These are phyloP conservation scores for Bradypodion pumilum DNA, from an alignment of 2,797 vertebrate genomes.

Conservation along the genomic window DNA sequence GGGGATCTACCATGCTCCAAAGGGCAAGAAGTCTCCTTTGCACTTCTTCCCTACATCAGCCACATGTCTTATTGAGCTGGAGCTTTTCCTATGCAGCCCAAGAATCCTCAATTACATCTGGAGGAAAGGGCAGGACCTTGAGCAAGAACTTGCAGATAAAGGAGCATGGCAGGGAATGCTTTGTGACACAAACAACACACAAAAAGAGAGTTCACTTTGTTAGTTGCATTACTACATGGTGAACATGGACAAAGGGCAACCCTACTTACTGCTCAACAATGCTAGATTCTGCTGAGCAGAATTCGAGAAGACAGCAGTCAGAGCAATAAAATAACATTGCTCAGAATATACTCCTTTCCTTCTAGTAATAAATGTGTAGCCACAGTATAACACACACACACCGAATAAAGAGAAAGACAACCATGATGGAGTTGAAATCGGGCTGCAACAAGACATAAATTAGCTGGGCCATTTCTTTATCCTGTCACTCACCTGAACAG, in stretches of 20 bases:
- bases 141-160: background rate
- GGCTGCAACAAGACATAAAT: too few relatives aligned
- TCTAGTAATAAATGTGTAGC: too few relatives aligned
- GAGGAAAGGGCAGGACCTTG: background rate
- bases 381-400: too few relatives aligned
- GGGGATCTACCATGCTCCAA: background rate
- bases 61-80: background rate
- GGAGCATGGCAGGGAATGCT: background rate
- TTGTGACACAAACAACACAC: background rate
- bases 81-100: background rate
- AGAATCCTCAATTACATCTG: background rate
- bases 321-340: background rate
- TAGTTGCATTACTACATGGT: background rate
- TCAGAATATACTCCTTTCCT: background rate
- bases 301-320: background rate
- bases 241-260: background rate
- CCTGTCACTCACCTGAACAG: too few relatives aligned
- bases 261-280: background rate
- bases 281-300: background rate
- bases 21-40: conserved; percentile 1
- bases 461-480: too few relatives aligned
- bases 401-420: too few relatives aligned
- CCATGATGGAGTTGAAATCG: too few relatives aligned
- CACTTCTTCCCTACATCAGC: background rate
- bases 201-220: too few relatives aligned